Evolutionary conservation across 2,113 vertebrate genomes (phyloP).

Genomic region (Pelecanus crispus): DNA sequence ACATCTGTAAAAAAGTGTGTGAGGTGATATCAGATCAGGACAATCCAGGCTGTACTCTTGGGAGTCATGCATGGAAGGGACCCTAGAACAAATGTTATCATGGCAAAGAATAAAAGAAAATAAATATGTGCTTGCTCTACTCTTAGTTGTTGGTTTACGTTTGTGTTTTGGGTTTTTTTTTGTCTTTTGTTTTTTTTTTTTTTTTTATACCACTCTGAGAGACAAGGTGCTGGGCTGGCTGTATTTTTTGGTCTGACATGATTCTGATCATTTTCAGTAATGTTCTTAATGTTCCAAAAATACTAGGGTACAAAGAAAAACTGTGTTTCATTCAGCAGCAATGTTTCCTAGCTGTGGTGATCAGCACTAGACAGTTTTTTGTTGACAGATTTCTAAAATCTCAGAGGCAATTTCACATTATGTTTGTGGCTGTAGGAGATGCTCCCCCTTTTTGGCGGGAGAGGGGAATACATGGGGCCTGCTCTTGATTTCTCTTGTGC

Average conservation of each 20-base stretch:
- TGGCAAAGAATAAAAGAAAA: not conserved
- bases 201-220: not conserved
- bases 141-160: not conserved
- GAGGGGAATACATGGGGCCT: not conserved
- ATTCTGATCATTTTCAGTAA: not conserved
- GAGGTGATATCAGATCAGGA: not conserved
- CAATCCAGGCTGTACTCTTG: not conserved
- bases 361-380: not conserved
- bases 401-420: not conserved
- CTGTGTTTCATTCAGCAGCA: not conserved
- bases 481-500: not conserved
- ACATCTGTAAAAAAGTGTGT: not conserved
- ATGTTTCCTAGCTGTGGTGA: not conserved
- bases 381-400: not conserved
- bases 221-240: not conserved
- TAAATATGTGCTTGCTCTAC: not conserved
- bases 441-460: accelerated
- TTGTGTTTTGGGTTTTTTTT: not conserved
- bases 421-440: not conserved
- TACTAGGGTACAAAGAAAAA: not conserved
- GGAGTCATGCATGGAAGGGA: not conserved
- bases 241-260: not conserved
- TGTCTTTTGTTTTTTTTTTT: no score
- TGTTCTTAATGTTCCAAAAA: not conserved
- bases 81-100: not conserved